Evolutionary conservation across 2,888 invertebrate species (phyloP), one percentile per base, ranked within the genome.

Genomic region (Hedya salicella): DNA sequence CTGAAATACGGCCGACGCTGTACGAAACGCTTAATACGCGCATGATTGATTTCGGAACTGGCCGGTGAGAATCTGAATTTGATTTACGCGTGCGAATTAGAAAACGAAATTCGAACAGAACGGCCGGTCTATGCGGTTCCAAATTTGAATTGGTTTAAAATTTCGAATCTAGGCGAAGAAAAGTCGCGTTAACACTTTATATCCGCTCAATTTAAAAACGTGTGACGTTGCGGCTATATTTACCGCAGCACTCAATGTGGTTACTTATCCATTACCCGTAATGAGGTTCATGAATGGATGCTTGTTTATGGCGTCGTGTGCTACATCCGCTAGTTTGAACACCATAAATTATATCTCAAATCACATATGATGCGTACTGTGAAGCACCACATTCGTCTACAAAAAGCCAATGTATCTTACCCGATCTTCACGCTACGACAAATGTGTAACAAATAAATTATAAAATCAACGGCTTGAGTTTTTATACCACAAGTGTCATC

Each of bases 391-490:
- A 85, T 85, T 79, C 83, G 83, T 73, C 82, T 79, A 87, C 89
- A 91, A 91, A 91, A 91, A 90, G 88, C 87, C 82, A 86, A 86
- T 89, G 90, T 91, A 91, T 91, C 90, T 89, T 80, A 79, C 85
- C 80, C 82, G 86, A 91, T 91, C 91, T 91, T 91, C 91, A 91
- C 89, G 92, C 88, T 86, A 91, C 91, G 91, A 91, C 91, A 91
- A 91, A 92, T 91, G 89, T 91, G 91, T 91, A 87, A 91, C 91
- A 91, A 90, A 92, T 92, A 92, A 92, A 92, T 92, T 92, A 91
- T 91, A 85, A 91, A 91, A 91, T 91, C 91, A 91, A 91, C 90
- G 84, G 85, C 79, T 81, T 74, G 80, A 73, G 84, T 91, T 92
- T 91, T 92, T 91, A 90, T 89, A 86, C 82, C 71, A 82, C 82